Base-by-base conservation (phyloP, 1,140 invertebrate species). In the Sipha flava region DNA sequence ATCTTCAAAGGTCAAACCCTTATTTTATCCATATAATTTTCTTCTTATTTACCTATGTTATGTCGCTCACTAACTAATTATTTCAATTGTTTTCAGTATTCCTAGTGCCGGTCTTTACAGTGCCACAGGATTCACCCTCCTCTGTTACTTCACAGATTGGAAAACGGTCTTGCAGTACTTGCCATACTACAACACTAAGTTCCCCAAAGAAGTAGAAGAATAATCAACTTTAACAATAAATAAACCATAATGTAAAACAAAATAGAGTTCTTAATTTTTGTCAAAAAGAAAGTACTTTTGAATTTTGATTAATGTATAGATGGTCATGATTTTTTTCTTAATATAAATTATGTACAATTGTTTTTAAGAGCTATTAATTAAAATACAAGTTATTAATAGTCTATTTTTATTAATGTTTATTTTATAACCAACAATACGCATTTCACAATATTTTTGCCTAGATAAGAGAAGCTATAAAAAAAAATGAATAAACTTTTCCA, bases 101-200 rank as follows among this genome's bases (percentile, higher is more conserved):
- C 87, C 90, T 54, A 89, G 90, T 40, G 87, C 86, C 9, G 82
- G 84, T 1, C 85, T 85, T 6, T 94, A 90, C 84, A 92, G 92
- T 79, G 87, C 87, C 49, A 85, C 88, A 6, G 89, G 87, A 57
- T 86, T 86, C 75, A 81, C 89, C 14, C 86, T 84, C 0, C 45
- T 91, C 4, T 84, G 91, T 12, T 94, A 92, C 84, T 88, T 92
- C 68, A 93, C 92, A 0, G 93, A 94, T 82, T 94, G 93, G 93
- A 91, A 90, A 85, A 82, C 89, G 16, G 85, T 94, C 80, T 85
- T 90, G 49, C 87, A 90, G 82, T 90, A 91, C 83, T 84, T 94
- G 57, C 93, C 93, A 26, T 92, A 88, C 84, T 94, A 94, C 84
- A 87, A 88, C 82, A 88, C 88, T 75, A 94, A 94, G 86, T 94